Evolutionary conservation across 2,797 vertebrate species (phyloP).

Genomic region (Eulemur mongoz): DNA sequence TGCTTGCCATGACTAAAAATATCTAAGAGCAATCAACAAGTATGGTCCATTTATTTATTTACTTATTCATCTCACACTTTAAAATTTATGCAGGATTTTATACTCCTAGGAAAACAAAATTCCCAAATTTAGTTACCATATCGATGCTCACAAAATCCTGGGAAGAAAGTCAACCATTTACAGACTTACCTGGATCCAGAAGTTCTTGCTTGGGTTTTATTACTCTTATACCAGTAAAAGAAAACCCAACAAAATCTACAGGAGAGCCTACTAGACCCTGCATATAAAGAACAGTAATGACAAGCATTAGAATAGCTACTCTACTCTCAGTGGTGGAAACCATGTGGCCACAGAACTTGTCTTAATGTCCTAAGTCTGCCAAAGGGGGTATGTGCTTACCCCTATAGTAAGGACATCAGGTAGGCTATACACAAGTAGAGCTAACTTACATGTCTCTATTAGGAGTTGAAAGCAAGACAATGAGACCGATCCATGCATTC

Average conservation of each 20-base stretch:
- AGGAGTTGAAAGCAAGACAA: neutral
- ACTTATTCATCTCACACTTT: neutral
- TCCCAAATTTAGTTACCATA: neutral
- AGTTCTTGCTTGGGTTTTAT: neutral
- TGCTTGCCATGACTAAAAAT: conserved; percentile 2
- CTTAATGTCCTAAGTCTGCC: neutral
- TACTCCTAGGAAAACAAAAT: conserved; percentile 2
- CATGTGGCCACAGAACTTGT: neutral
- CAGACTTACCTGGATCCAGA: neutral
- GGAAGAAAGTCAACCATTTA: neutral
- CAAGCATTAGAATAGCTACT: neutral
- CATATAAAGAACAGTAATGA: neutral
- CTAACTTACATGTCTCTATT: neutral
- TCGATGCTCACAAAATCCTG: conserved; percentile 8
- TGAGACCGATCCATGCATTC: neutral
- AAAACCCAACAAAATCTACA: conserved; percentile 10
- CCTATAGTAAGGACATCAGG: neutral
- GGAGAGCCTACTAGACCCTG: neutral
- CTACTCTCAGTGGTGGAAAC: neutral
- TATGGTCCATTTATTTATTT: neutral
- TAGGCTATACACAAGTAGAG: fast-evolving
- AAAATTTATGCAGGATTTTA: conserved; percentile 2
- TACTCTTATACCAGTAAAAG: neutral
- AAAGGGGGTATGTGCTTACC: neutral
- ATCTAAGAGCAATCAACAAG: neutral